Base-by-base conservation (phyloP, 2,888 invertebrate genomes). In the Apotomis betuletana region DNA sequence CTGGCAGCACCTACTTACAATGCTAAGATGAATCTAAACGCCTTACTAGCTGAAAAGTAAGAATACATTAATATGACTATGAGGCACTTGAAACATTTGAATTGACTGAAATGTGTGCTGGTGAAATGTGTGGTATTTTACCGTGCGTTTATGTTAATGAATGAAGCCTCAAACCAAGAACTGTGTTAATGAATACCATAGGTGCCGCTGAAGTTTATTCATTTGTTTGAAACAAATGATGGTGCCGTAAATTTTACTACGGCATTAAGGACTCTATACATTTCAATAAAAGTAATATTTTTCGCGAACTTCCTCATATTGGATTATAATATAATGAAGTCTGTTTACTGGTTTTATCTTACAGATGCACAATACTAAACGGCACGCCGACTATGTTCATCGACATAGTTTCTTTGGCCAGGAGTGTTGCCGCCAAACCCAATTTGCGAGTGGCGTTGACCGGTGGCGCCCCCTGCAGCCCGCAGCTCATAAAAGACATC, bases 321-420 rank as follows among this genome's bases (percentile, higher is more conserved):
- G 27, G 27, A 41, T 41, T 6, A 5, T 41, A 6, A 41, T 41
- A 0, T 41, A 41, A 27, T 27, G 27, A 27, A 27, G 27, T 41
- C 6, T 41, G 41, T 9, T 49, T 10, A 10, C 49, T 10, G 10
- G 9, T 8, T n/a, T 13, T 36, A 36, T 49, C 5, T 70, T 77
- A 0, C 78, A 97, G 96, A 80, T 97, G 97, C 81, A 95, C 95
- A 5, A 85, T 95, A 4, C 85, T 96, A 52, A 96, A 95, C 73
- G 98, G 97, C 12, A 97, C 97, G 0, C 98, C 98, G 0, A 98
- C 98, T 0, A 98, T 98, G 98, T 97, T 95, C 86, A 95, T 97
- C 55, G 97, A 97, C 84, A 93, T 97, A 80, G 82, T 97, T 63
- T 75, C 84, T 0, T 80, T 83, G 70, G 77, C 89, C 13, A 81